Evolutionary conservation across 1,140 invertebrate species (phyloP).

Genomic region (Pissodes strobi): DNA sequence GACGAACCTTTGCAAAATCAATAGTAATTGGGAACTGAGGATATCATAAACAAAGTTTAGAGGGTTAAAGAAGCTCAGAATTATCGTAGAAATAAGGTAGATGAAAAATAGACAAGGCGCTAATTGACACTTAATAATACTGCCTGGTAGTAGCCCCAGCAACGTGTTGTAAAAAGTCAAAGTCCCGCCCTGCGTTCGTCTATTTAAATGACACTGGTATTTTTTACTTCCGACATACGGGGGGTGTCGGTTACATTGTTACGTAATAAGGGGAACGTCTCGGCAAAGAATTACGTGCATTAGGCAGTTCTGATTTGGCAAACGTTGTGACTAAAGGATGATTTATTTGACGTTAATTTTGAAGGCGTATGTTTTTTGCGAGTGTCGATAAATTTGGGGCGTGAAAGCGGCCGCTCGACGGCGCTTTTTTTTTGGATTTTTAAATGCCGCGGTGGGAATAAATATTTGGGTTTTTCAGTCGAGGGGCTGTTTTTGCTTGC

Average conservation of each 20-base stretch:
- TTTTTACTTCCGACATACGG: constrained; percentile 40
- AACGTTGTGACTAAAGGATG: constrained; percentile 45
- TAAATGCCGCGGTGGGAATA: constrained; percentile 9
- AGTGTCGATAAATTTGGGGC: constrained; percentile 35
- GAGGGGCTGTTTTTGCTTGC: not conserved
- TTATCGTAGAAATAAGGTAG: no score
- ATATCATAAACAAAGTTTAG: no score
- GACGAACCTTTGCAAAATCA: no score
- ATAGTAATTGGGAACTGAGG: no score
- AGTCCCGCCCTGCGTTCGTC: constrained; percentile 34
- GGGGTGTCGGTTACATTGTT: constrained; percentile 36
- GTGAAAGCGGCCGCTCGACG: constrained; percentile 17
- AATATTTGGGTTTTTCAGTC: constrained; percentile 1
- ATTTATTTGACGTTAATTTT: constrained; percentile 49
- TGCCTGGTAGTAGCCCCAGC: no score
- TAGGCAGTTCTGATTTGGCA: constrained; percentile 37
- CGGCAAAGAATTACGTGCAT: constrained; percentile 24
- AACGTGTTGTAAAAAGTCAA: no score
- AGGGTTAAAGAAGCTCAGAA: no score
- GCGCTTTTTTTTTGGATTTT: not conserved
- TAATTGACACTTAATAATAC: no score
- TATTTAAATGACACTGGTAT: constrained; percentile 48
- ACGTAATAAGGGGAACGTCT: constrained; percentile 12
- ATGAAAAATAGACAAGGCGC: no score
- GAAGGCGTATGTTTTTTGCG: constrained; percentile 42